Percentiles rank a stretch among this genome's conserved stretches.
phyloP scores from a whole-genome alignment of 2,797 vertebrate genomes.

The Columba guinea region DNA sequence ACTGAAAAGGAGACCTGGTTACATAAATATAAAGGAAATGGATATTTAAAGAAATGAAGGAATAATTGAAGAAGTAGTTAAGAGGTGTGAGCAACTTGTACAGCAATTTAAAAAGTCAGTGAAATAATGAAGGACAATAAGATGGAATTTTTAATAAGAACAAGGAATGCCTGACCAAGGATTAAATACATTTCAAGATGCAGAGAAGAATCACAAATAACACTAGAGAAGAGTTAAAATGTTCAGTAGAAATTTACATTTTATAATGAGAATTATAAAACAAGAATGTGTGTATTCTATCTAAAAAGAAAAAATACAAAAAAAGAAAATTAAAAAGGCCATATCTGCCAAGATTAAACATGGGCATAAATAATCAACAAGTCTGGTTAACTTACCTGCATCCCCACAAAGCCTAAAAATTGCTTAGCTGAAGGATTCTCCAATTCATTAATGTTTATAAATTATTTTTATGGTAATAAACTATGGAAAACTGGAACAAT shows the following conservation, averaged over 20 bases:
- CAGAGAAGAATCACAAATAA: background rate
- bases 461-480: constrained; percentile 27
- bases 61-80: background rate
- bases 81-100: background rate
- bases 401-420: background rate
- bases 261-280: background rate
- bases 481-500: background rate
- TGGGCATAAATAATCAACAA: background rate
- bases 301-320: background rate
- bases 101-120: background rate
- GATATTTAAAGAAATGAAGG: background rate
- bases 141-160: background rate
- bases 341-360: background rate
- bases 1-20: background rate
- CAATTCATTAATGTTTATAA: background rate
- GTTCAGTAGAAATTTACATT: background rate
- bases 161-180: background rate
- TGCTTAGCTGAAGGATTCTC: background rate
- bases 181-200: background rate
- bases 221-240: background rate
- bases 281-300: background rate
- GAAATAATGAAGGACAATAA: background rate
- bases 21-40: background rate
- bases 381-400: background rate
- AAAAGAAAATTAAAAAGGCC: background rate